Base-by-base conservation (phyloP, 2,888 invertebrate species). In the Crocallis elinguaria region DNA sequence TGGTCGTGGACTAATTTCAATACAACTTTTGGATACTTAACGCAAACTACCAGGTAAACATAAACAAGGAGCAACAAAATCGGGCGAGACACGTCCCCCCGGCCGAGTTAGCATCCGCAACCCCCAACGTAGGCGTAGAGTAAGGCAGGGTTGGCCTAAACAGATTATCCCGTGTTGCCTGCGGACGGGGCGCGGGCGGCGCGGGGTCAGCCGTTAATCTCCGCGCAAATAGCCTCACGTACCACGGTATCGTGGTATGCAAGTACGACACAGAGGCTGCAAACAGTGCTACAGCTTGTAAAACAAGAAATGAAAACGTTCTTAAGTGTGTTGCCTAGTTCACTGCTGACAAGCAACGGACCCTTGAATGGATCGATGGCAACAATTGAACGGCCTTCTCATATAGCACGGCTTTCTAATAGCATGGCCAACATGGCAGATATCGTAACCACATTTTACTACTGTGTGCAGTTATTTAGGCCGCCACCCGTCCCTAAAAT, bases 161-260 rank as follows among this genome's bases (percentile, higher is more conserved):
- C 75, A 72, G 77, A 81, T 82, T 80, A 80, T 69, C 71, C 71
- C 61, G 55, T 69, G 75, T 69, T 69, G 73, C 66, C 62, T 68
- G 67, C 57, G 62, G 58, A 62, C 14, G 35, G 37, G 59, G 27
- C 53, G 29, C 43, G 37, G 37, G 41, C 17, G 35, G 51, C 57
- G 57, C 67, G 67, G 71, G 70, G 72, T 69, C 77, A 74, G 69
- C 73, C 74, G 84, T 79, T 85, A 84, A 87, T 86, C 82, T 82
- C 71, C 71, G 68, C 74, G 77, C 74, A 86, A 86, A 86, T 83
- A 81, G 77, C 75, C 77, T 80, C 85, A 86, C 86, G 82, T 82
- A 82, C 74, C 60, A 64, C 60, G 66, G 45, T 54, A 60, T 39
- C 56, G n/a, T n/a, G n/a, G n/a, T n/a, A n/a, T n/a, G n/a, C n/a